Percentiles rank a stretch among this genome's conserved stretches.
phyloP scores from a whole-genome alignment of 2,797 vertebrate genomes.

The Dromococcyx pavoninus region DNA sequence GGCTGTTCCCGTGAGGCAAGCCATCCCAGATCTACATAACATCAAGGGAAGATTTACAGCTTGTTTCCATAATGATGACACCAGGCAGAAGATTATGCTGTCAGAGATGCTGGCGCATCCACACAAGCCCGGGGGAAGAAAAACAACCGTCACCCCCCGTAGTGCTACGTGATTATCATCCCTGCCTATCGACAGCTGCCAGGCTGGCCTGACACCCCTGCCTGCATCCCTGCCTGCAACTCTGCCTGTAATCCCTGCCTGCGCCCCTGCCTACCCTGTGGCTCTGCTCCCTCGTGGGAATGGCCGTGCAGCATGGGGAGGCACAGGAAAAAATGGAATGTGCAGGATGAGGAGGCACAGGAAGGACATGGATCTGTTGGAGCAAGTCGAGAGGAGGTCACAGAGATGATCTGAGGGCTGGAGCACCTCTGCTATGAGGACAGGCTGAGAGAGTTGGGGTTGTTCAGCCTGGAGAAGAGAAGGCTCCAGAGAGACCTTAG shows the following conservation, averaged over 20 bases:
- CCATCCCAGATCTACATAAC: neutral
- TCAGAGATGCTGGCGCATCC: neutral
- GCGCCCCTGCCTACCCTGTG: neutral
- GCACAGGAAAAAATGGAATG: too few species aligned
- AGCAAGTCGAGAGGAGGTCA: too few species aligned
- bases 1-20: conserved; percentile 1
- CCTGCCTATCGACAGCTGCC: neutral
- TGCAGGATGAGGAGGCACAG: too few species aligned
- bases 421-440: too few species aligned
- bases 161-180: neutral
- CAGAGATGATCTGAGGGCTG: too few species aligned
- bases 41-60: conserved; percentile 21
- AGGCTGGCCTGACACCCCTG: neutral
- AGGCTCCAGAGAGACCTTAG: too few species aligned
- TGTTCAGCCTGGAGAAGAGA: too few species aligned
- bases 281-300: neutral
- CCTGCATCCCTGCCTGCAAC: neutral
- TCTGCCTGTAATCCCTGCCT: too few species aligned
- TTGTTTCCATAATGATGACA: neutral
- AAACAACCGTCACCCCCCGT: neutral
- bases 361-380: too few species aligned
- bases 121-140: neutral
- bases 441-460: too few species aligned
- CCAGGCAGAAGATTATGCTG: conserved; percentile 12
- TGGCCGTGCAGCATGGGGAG: neutral